Evolutionary conservation across 2,113 vertebrate species (phyloP).

Genomic region (Nibea coibor): DNA sequence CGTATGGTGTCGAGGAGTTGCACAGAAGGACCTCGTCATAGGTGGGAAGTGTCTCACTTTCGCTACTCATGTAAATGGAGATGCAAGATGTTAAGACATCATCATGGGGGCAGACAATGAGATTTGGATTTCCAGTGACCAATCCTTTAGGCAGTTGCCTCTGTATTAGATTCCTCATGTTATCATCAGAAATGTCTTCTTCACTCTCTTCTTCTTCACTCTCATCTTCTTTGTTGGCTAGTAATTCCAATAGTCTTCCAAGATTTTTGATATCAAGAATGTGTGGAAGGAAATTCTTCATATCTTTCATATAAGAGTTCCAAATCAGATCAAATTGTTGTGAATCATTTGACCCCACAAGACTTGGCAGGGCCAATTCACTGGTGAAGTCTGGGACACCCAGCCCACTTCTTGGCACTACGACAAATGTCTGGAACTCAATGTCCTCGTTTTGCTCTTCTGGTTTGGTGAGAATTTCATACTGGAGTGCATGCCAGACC

Average conservation of each 20-base stretch:
- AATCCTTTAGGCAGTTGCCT: conserved; percentile 86
- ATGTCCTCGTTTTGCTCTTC: conserved; percentile 73
- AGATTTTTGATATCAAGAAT: conserved; percentile 88
- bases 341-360: conserved; percentile 58
- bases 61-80: conserved; percentile 91
- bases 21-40: conserved; percentile 95
- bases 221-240: conserved; percentile 71
- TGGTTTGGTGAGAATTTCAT: conserved; percentile 77
- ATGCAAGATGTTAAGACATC: conserved; percentile 89
- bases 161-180: conserved; percentile 8
- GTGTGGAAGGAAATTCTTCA: conserved; percentile 82
- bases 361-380: conserved; percentile 43
- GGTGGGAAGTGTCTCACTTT: conserved; percentile 85
- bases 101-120: conserved; percentile 86
- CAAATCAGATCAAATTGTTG: conserved; percentile 83
- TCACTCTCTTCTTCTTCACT: conserved; percentile 21
- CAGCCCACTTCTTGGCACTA: conserved; percentile 40
- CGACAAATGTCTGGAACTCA: conserved; percentile 80
- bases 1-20: conserved; percentile 84
- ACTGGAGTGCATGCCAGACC: conserved; percentile 77
- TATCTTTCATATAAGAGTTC: conserved; percentile 84
- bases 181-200: conserved; percentile 56
- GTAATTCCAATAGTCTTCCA: conserved; percentile 83
- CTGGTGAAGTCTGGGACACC: conserved; percentile 23
- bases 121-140: conserved; percentile 86